These are phyloP conservation scores for Nesometra sesokonis DNA, from an alignment of 35 echinoderm and acorn worm species.

Conservation along the genomic window DNA sequence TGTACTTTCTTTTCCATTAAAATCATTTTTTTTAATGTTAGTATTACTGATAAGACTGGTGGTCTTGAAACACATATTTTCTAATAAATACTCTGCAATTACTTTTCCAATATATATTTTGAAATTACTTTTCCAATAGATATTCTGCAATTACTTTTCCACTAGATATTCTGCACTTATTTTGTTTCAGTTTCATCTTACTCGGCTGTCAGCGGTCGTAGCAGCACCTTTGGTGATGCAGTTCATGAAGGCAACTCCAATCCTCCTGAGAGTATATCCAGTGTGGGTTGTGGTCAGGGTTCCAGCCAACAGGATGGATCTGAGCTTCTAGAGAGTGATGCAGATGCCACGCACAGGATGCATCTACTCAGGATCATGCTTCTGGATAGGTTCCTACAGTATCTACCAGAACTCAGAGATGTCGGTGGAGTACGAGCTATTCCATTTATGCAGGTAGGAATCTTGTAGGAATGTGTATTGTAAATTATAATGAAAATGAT, in stretches of 20 bases:
- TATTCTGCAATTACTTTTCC: no score
- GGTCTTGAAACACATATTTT: no score
- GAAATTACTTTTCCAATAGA: no score
- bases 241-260: constrained; percentile 45
- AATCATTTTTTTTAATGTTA: no score
- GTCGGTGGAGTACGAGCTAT: constrained; percentile 95
- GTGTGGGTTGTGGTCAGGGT: constrained; percentile 32
- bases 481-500: no score
- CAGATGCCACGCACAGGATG: constrained; percentile 52
- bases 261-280: constrained; percentile 43
- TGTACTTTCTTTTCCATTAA: no score
- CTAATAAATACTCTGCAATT: no score
- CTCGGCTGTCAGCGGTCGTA: constrained; percentile 70
- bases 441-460: constrained; percentile 93
- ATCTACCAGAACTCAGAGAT: constrained; percentile 80
- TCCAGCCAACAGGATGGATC: constrained; percentile 16
- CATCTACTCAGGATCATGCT: constrained; percentile 71
- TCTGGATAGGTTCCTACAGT: constrained; percentile 78
- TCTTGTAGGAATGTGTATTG: neutral
- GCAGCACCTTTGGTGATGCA: constrained; percentile 87
- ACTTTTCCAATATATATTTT: no score
- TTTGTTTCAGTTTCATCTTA: neutral
- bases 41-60: no score
- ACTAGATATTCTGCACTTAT: neutral
- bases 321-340: constrained; percentile 44